Percentiles rank a stretch among this genome's conserved stretches.
Evolutionary conservation across 2,113 vertebrate species (phyloP).

Genomic region (Lates calcarifer): DNA sequence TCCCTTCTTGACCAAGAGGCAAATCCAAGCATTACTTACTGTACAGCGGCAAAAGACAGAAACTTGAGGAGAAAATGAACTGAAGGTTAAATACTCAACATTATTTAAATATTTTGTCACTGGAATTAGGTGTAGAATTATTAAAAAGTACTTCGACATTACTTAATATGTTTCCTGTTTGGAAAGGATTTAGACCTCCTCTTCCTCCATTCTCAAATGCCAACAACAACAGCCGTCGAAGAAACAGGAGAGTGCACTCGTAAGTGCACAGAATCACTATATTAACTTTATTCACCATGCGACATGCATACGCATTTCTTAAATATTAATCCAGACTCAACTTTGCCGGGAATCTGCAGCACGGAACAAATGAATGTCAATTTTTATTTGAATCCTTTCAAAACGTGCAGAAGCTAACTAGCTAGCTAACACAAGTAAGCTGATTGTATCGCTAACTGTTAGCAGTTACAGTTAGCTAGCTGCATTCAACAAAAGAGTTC

Average conservation of each 20-base stretch:
- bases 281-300: constrained; percentile 21
- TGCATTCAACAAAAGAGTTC: constrained; percentile 74
- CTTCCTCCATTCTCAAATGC: constrained; percentile 86
- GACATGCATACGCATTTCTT: constrained; percentile 12
- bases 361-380: neutral
- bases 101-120: accelerated
- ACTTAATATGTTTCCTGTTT: constrained; percentile 85
- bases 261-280: constrained; percentile 78
- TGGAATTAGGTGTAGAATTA: constrained; percentile 4
- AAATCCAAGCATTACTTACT: neutral
- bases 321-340: neutral
- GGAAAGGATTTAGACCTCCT: constrained; percentile 86
- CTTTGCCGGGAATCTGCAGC: constrained; percentile 8
- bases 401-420: constrained; percentile 77
- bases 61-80: neutral
- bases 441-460: constrained; percentile 59
- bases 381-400: constrained; percentile 45
- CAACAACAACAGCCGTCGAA: constrained; percentile 87
- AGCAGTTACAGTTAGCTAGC: constrained; percentile 69
- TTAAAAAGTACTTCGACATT: constrained; percentile 59
- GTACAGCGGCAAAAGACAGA: neutral
- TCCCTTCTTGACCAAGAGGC: neutral
- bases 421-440: constrained; percentile 69
- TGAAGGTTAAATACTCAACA: neutral
- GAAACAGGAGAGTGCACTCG: constrained; percentile 80